These are phyloP conservation scores for Erpornis zantholeuca DNA, from an alignment of 2,113 vertebrate genomes.

Conservation along the genomic window DNA sequence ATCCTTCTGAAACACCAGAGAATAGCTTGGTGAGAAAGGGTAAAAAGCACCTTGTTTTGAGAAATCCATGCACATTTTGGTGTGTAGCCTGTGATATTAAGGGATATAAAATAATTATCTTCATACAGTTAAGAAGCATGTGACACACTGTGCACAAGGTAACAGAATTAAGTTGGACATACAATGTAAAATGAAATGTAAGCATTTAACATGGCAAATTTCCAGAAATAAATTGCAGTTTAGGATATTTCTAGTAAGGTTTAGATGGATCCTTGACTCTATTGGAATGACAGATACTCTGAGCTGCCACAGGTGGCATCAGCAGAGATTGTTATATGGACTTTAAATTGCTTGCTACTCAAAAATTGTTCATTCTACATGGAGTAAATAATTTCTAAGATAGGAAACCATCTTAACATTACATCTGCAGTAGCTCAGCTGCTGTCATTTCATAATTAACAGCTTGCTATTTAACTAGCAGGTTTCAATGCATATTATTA, in stretches of 20 bases:
- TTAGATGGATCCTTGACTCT: neutral
- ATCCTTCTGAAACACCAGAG: neutral
- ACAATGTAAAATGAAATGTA: neutral
- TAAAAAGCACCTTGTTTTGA: neutral
- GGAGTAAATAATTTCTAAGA: neutral
- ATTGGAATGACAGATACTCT: neutral
- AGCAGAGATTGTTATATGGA: neutral
- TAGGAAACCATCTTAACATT: neutral
- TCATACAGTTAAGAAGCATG: neutral
- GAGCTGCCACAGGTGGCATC: neutral
- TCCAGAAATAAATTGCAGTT: neutral
- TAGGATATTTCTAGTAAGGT: neutral
- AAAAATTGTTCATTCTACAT: neutral
- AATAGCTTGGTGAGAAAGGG: neutral
- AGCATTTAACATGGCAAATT: neutral
- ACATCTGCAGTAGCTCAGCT: neutral
- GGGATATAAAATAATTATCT: neutral
- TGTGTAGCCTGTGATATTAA: neutral
- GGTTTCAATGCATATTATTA: constrained; percentile 39
- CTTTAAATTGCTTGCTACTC: neutral
- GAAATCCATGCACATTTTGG: neutral
- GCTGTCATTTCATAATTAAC: constrained; percentile 15
- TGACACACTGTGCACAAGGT: neutral
- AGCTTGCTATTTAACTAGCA: constrained; percentile 26
- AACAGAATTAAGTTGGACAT: neutral